Evolutionary conservation across 1,140 invertebrate genomes (phyloP).

Genomic region (Lepeophtheirus salmonis): DNA sequence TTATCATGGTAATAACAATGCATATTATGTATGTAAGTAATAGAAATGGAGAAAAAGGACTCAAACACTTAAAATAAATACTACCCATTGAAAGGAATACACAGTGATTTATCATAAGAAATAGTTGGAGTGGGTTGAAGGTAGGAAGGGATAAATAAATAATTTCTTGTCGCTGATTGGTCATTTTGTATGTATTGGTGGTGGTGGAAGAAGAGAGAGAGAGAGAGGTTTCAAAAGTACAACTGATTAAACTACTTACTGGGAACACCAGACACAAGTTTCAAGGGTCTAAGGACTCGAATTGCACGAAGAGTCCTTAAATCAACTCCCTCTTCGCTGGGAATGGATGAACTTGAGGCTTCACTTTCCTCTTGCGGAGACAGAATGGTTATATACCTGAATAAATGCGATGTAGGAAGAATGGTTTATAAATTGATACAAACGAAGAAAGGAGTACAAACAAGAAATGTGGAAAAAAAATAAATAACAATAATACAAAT

Average conservation of each 20-base stretch:
- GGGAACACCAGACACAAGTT: conserved; percentile 99
- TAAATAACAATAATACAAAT: neutral
- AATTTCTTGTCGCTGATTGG: neutral
- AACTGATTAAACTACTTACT: conserved; percentile 89
- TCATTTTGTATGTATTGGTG: neutral
- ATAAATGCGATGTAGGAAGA: neutral
- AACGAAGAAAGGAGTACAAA: neutral
- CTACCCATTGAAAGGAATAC: too few species aligned
- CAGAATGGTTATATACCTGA: conserved; percentile 17
- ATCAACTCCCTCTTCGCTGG: conserved; percentile 52
- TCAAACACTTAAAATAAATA: too few species aligned
- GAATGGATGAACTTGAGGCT: conserved; percentile 48
- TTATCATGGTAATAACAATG: too few species aligned
- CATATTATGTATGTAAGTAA: too few species aligned
- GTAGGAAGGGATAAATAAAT: neutral
- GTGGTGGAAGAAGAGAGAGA: neutral
- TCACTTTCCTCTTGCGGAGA: conserved; percentile 69
- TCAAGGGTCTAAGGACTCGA: conserved; percentile 97
- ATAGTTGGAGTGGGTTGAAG: neutral
- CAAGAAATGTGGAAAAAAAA: neutral
- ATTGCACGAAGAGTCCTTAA: conserved; percentile 97
- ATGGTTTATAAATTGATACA: neutral
- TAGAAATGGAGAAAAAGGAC: too few species aligned
- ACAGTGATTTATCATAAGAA: too few species aligned
- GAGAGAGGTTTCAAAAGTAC: too few species aligned